Conservation (phyloP, 2,797 vertebrate genomes). For the Cygnus olor region DNA sequence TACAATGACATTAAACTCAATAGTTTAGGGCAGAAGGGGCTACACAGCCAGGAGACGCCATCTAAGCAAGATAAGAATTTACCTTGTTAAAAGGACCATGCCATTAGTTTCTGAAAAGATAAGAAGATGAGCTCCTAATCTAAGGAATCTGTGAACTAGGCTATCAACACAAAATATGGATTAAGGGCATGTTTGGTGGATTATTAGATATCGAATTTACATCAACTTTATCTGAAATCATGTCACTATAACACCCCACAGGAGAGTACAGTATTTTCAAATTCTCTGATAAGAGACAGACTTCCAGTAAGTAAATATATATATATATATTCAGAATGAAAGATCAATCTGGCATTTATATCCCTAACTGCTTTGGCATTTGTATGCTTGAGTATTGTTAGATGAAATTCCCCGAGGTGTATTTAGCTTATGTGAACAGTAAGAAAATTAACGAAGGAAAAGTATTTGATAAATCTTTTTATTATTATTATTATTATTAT, state of each 20-base stretch:
- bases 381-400: background rate
- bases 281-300: background rate
- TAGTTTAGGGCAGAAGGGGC: background rate
- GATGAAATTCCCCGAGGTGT: background rate
- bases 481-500: background rate
- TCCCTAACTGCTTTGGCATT: background rate
- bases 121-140: background rate
- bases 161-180: background rate
- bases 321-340: no score
- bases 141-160: background rate
- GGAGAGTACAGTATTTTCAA: background rate
- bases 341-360: background rate
- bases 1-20: slow-evolving; percentile 5
- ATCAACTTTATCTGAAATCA: background rate
- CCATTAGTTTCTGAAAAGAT: background rate
- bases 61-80: background rate
- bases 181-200: background rate
- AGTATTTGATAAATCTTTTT: background rate
- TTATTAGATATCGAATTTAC: background rate
- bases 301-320: no score
- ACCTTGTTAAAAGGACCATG: background rate
- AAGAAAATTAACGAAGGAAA: background rate
- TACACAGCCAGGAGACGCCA: background rate
- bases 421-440: background rate
- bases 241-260: background rate